These are phyloP conservation scores for Phenganax subtilis DNA, from an alignment of 92 coral and sea anemone species.

Conservation along the genomic window DNA sequence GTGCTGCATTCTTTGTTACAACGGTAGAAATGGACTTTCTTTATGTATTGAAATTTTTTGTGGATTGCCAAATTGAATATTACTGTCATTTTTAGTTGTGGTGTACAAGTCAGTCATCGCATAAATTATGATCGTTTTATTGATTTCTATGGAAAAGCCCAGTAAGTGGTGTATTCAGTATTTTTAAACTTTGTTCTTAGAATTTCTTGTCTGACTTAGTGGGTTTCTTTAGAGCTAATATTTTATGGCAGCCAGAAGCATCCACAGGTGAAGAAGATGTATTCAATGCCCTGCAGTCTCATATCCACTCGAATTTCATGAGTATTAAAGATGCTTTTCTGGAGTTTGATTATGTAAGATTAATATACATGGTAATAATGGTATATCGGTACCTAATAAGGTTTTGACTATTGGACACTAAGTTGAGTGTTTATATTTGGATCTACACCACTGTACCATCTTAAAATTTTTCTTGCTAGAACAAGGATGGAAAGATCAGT, in stretches of 20 bases:
- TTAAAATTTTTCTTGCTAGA: conserved; percentile 47
- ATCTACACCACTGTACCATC: not conserved
- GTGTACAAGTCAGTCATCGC: conserved; percentile 79
- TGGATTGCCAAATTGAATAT: too few species aligned
- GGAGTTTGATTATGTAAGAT: conserved; percentile 95
- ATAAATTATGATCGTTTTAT: conserved; percentile 85
- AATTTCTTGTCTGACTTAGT: not conserved
- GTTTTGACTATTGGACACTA: too few species aligned
- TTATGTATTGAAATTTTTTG: conserved; percentile 1
- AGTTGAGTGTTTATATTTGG: not conserved
- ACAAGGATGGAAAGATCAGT: conserved; percentile 88
- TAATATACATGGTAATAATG: too few species aligned
- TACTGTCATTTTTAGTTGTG: conserved; percentile 60
- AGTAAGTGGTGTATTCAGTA: not conserved
- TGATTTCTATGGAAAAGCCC: conserved; percentile 66
- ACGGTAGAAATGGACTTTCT: conserved; percentile 49
- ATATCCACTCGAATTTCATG: conserved; percentile 71
- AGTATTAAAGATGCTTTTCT: conserved; percentile 95
- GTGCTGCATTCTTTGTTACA: conserved; percentile 73
- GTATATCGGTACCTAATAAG: too few species aligned
- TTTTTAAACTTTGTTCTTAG: not conserved
- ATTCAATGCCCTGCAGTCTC: conserved; percentile 79
- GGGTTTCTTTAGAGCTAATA: conserved; percentile 23
- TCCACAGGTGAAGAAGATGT: conserved; percentile 57
- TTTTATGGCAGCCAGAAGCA: conserved; percentile 43